Base-by-base conservation (phyloP, 2,113 vertebrate species). In the Electrona antarctica region DNA sequence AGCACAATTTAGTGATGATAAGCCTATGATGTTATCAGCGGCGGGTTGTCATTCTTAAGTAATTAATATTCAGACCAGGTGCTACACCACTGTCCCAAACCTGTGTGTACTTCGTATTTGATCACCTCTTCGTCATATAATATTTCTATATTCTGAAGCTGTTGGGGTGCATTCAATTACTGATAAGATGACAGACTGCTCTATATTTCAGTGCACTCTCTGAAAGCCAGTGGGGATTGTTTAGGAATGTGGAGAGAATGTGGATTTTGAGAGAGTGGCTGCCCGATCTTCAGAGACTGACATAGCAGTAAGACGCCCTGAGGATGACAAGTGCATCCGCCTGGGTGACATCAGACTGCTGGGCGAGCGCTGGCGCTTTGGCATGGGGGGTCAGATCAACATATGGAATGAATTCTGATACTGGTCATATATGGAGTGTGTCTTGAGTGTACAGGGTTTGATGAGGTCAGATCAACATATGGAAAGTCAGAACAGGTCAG, bases 21-120 rank as follows among this genome's bases (percentile, higher is more conserved):
- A 71, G 33, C 33, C 33, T 41, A 41, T 41, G 67, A 66, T 73
- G 66, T 65, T 70, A 79, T 76, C 67, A 56, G 60, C 57, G 92
- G 90, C 4, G 91, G 82, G 48, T 94, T 94, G 73, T 95, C 93
- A 0, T 95, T 94, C 78, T 94, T 95, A 91, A 72, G 93, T 89
- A 73, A 96, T 91, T 55, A 91, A 86, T 64, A 94, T 90, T 65
- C 88, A 92, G 77, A 95, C 89, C 92, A 77, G 87, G 93, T 67
- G 91, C 90, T 7, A 94, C 92, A 13, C 93, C 94, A 1, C 91
- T 89, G 0, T 94, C 93, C 7, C 85, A 93, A 3, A 92, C 93
- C 64, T 91, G 88, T 58, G 72, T 91, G 81, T 58, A 93, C 85
- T 68, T 95, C 91, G 63, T 94, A 90, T 81, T 91, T 90, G 63